These are phyloP conservation scores for Henricia sp. DNA, from an alignment of 53 echinoderm and acorn worm genomes.

Conservation along the genomic window DNA sequence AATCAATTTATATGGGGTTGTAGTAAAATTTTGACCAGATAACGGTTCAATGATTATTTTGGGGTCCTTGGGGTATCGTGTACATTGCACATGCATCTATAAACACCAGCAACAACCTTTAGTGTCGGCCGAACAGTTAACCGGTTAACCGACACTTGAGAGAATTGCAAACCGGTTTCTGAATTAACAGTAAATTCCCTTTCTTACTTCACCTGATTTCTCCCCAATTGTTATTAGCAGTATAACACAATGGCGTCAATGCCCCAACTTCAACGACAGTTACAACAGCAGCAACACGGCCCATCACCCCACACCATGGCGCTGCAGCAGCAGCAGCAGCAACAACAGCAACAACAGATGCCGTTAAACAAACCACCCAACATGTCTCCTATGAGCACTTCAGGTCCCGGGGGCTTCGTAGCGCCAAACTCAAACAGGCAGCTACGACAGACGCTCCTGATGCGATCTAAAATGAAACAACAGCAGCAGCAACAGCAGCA, in stretches of 20 bases:
- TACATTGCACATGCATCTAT: too few species aligned
- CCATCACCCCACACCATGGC: slow-evolving; percentile 43
- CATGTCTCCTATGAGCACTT: slow-evolving; percentile 8
- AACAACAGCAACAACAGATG: slow-evolving; percentile 34
- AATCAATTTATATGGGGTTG: too few species aligned
- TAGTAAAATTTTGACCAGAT: too few species aligned
- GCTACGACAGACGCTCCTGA: slow-evolving; percentile 68
- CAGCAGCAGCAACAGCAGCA: slow-evolving; percentile 65
- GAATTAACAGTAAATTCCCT: too few species aligned
- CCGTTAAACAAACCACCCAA: slow-evolving; percentile 1
- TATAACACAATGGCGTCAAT: slow-evolving; percentile 67
- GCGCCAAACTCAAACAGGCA: slow-evolving; percentile 41
- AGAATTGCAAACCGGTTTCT: too few species aligned
- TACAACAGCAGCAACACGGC: slow-evolving; percentile 28
- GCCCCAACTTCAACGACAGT: slow-evolving; percentile 35
- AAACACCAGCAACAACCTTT: too few species aligned
- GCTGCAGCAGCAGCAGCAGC: slow-evolving; percentile 24
- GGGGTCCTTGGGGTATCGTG: too few species aligned
- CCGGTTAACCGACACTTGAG: too few species aligned
- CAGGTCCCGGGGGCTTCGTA: slow-evolving; percentile 7
- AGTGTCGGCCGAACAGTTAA: too few species aligned
- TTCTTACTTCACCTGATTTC: too few species aligned
- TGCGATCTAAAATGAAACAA: slow-evolving; percentile 55
- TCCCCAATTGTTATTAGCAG: too few species aligned
- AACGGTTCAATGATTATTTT: too few species aligned